Conservation (phyloP, 2,888 invertebrate species). For the Amphiduros pacificus region DNA sequence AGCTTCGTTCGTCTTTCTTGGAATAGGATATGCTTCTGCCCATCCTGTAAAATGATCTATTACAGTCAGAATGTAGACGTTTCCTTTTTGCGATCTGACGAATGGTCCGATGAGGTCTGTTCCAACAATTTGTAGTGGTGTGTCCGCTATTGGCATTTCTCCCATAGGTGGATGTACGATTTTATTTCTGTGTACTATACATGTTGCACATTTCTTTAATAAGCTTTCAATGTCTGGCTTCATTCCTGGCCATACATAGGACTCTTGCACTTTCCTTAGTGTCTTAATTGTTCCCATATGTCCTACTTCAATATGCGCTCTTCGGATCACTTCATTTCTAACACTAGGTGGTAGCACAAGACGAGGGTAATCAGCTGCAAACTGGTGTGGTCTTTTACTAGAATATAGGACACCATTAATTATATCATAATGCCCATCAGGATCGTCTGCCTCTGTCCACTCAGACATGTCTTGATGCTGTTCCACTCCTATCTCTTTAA, state of each 20-base stretch:
- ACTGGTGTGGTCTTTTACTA: not conserved
- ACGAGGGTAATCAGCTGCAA: not conserved
- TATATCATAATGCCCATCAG: not conserved
- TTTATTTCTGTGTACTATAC: not conserved
- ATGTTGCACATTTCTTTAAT: not conserved
- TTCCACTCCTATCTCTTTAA: not conserved
- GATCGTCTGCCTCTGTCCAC: not conserved
- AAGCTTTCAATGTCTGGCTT: not conserved
- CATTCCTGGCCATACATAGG: conserved; percentile 9
- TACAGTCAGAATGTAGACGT: not conserved
- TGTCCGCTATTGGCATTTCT: conserved; percentile 1
- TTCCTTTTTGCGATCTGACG: not conserved
- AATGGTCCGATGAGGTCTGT: conserved; percentile 13
- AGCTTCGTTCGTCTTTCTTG: not conserved
- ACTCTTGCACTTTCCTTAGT: not conserved
- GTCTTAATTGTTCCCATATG: conserved; percentile 1
- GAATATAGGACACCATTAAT: conserved; percentile 6
- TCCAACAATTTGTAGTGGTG: conserved; percentile 1
- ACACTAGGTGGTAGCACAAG: not conserved
- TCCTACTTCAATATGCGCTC: conserved; percentile 1
- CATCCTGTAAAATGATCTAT: conserved; percentile 11
- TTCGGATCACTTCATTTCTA: not conserved
- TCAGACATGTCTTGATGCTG: not conserved
- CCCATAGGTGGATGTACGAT: not conserved
- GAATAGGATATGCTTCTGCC: conserved; percentile 9